Percentiles rank a stretch among this genome's conserved stretches.
These are phyloP conservation scores for Helicorthomorpha holstii DNA, from an alignment of 1,140 invertebrate species.

Conservation along the genomic window DNA sequence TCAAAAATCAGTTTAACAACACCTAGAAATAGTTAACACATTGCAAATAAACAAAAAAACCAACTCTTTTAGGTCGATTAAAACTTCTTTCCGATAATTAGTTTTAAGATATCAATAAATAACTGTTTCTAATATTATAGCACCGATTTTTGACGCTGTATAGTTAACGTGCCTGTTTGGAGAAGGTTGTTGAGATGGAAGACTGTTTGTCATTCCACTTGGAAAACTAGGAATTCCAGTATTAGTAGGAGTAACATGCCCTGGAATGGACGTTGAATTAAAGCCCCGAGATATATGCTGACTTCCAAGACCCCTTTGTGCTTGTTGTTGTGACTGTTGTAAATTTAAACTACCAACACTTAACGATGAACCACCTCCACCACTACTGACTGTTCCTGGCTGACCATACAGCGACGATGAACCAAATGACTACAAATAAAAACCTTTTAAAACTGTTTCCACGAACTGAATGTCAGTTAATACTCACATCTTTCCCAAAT, in stretches of 20 bases:
- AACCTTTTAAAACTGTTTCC: neutral
- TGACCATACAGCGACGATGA: neutral
- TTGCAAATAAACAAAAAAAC: too few relatives aligned
- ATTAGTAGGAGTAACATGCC: constrained; percentile 26
- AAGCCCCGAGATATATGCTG: constrained; percentile 12
- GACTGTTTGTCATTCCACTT: constrained; percentile 15
- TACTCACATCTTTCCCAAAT: neutral
- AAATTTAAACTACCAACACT: neutral
- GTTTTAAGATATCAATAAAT: neutral
- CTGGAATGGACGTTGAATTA: constrained; percentile 14
- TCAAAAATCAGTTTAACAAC: too few relatives aligned
- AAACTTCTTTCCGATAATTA: too few relatives aligned
- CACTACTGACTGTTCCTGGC: neutral
- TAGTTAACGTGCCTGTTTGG: constrained; percentile 22
- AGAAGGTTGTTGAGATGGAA: constrained; percentile 22
- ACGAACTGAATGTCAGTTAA: neutral
- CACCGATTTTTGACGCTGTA: neutral
- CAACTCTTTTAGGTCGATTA: too few relatives aligned
- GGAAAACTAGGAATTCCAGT: constrained; percentile 21
- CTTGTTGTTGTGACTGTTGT: constrained; percentile 9
- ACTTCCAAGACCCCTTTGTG: constrained; percentile 11
- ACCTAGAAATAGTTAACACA: too few relatives aligned
- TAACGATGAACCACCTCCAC: neutral
- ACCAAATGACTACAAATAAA: neutral
- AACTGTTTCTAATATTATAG: neutral